Conservation (phyloP, 1,140 invertebrate genomes). For the Drosophila ficusphila region DNA sequence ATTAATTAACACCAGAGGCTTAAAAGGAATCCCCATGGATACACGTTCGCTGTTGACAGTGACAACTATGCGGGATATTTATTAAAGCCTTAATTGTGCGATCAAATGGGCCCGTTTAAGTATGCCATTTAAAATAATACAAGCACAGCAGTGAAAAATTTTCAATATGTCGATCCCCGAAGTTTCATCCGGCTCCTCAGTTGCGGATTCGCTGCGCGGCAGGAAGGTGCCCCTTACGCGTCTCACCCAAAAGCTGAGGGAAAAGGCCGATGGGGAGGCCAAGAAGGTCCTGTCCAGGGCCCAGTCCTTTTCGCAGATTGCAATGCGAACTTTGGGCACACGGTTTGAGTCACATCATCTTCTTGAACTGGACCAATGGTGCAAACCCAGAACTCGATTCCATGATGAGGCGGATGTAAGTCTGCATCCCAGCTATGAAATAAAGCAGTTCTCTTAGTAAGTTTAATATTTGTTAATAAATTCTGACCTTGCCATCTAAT, state of each 20-base stretch:
- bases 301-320: not conserved
- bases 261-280: not conserved
- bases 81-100: conserved; percentile 1
- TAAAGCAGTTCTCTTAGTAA: conserved; percentile 44
- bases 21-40: conserved; percentile 3
- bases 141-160: not conserved
- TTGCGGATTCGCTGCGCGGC: conserved; percentile 1
- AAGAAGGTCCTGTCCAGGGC: not conserved
- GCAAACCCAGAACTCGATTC: not conserved
- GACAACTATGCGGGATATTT: conserved; percentile 3
- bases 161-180: not conserved
- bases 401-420: conserved; percentile 39
- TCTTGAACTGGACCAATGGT: not conserved
- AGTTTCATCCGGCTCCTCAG: not conserved
- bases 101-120: not conserved
- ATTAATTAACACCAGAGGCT: conserved; percentile 40
- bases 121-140: conserved; percentile 22
- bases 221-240: not conserved
- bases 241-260: not conserved
- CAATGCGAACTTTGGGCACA: not conserved
- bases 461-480: not conserved
- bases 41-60: not conserved
- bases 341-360: not conserved
- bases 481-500: not conserved
- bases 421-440: conserved; percentile 43